Conservation (phyloP, 2,797 vertebrate species). For the Macrochelys suwanniensis region DNA sequence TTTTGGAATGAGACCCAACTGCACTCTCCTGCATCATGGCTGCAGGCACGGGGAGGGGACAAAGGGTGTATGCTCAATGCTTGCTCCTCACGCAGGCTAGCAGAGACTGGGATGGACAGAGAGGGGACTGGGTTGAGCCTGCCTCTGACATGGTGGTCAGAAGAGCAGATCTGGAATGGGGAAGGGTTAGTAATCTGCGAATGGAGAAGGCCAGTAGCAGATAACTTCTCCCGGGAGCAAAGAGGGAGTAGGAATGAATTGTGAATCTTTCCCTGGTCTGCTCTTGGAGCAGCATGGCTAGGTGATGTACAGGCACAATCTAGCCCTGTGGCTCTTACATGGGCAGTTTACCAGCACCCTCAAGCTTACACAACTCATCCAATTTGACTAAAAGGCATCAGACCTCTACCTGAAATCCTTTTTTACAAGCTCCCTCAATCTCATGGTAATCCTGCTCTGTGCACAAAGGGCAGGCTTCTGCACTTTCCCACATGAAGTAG, state of each 20-base stretch:
- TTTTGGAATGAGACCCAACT: background rate
- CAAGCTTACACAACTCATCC: background rate
- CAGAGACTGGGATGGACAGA: background rate
- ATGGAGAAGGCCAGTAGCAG: background rate
- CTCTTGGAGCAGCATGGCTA: background rate
- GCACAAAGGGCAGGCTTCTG: conserved; percentile 94
- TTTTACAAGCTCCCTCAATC: conserved; percentile 95
- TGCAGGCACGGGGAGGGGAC: background rate
- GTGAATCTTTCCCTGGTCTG: background rate
- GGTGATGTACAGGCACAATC: background rate
- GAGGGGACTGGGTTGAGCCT: background rate
- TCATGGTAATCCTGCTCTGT: conserved; percentile 91
- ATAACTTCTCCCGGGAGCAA: background rate
- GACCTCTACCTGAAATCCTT: conserved; percentile 89
- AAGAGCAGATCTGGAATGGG: background rate
- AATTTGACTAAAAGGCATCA: background rate
- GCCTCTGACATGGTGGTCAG: background rate
- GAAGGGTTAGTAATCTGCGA: background rate
- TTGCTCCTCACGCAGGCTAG: rapidly evolving
- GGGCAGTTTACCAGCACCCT: too few relatives aligned
- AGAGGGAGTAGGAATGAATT: background rate
- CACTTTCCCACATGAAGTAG: conserved; percentile 95
- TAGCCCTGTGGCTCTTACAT: background rate
- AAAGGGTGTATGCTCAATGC: background rate
- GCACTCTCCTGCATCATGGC: background rate